Evolutionary conservation across 2,888 invertebrate species (phyloP).

Genomic region (Polydrusus tereticollis): DNA sequence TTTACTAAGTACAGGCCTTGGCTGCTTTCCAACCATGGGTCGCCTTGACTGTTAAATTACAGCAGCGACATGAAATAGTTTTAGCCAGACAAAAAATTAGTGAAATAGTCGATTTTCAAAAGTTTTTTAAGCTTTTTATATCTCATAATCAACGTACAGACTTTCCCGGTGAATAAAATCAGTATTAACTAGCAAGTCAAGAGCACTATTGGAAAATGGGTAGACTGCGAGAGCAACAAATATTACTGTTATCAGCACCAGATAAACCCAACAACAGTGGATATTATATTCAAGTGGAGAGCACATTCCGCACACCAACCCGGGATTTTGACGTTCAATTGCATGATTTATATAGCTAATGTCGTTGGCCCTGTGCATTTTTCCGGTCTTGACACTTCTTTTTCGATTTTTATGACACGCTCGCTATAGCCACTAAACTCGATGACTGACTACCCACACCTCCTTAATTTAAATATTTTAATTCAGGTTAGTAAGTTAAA

Average conservation of each 20-base stretch:
- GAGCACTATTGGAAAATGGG: neutral
- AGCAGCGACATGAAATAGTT: no score
- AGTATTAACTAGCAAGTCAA: neutral
- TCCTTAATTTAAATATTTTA: neutral
- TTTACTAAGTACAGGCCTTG: no score
- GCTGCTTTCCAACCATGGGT: no score
- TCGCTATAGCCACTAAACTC: neutral
- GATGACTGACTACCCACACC: neutral
- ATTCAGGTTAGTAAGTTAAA: neutral
- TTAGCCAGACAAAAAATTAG: no score
- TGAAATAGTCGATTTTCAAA: no score
- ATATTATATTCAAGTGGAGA: conserved; percentile 32
- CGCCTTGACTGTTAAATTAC: no score
- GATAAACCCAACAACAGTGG: conserved; percentile 24
- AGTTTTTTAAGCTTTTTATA: no score
- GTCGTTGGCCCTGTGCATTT: conserved; percentile 2
- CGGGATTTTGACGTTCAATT: conserved; percentile 29
- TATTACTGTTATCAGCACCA: conserved; percentile 28
- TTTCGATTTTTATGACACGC: neutral
- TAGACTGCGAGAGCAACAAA: conserved; percentile 20
- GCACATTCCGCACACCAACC: conserved; percentile 12
- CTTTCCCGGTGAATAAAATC: neutral
- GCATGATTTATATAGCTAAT: conserved; percentile 23
- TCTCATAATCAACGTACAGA: no score
- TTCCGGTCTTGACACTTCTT: conserved; percentile 21